phyloP scores from a whole-genome alignment of 2,888 invertebrate genomes.

The Heliconius erato region DNA sequence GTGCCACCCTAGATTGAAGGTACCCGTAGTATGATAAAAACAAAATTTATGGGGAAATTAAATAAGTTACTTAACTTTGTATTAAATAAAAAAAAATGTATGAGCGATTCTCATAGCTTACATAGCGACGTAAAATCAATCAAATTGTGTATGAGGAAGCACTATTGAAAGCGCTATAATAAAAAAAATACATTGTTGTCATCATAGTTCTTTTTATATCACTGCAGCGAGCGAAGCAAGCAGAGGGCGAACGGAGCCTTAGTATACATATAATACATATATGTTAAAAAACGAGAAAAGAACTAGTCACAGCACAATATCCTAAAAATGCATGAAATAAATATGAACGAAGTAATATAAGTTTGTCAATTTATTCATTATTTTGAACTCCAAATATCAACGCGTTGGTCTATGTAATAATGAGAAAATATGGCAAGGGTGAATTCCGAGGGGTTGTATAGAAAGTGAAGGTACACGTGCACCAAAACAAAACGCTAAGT shows the following conservation, averaged over 20 bases:
- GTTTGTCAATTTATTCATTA: too few species aligned
- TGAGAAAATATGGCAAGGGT: background rate
- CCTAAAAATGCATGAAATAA: too few species aligned
- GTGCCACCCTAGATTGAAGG: background rate
- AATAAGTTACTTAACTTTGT: too few species aligned
- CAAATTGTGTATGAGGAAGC: background rate
- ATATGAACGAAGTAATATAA: too few species aligned
- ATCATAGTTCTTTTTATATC: background rate
- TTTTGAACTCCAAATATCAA: background rate
- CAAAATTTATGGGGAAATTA: too few species aligned
- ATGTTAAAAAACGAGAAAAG: background rate
- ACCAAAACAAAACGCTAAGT: background rate
- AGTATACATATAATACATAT: too few species aligned
- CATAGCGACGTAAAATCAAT: background rate
- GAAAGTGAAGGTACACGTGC: conserved; percentile 16
- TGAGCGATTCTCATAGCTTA: too few species aligned
- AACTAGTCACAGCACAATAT: background rate
- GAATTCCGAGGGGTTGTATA: background rate
- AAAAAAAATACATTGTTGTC: background rate
- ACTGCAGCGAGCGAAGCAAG: background rate
- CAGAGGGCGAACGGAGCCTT: background rate
- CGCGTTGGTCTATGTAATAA: background rate
- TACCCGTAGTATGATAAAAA: background rate
- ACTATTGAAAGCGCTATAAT: background rate
- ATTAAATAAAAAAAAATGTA: too few species aligned